Conservation (phyloP, 2,888 invertebrate species). For the Lasioglossum morio region DNA sequence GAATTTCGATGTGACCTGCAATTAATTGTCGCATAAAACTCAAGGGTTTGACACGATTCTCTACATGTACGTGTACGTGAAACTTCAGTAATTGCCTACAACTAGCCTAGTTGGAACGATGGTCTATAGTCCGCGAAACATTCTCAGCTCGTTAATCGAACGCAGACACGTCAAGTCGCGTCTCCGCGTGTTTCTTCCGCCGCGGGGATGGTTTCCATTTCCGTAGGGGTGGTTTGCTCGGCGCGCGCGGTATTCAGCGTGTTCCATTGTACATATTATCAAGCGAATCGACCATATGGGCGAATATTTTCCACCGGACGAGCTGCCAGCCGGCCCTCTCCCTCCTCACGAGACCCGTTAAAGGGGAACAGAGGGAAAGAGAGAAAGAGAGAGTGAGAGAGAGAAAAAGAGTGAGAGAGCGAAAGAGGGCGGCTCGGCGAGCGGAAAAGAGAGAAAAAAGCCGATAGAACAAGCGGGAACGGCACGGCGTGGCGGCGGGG, state of each 20-base stretch:
- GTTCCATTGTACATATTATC: slow-evolving; percentile 5
- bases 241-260: not conserved
- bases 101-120: slow-evolving; percentile 38
- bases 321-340: slow-evolving; percentile 4
- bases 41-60: not conserved
- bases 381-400: not conserved
- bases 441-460: slow-evolving; percentile 5
- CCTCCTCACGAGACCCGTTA: slow-evolving; percentile 16
- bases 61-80: not conserved
- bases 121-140: slow-evolving; percentile 48
- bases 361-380: slow-evolving; percentile 21
- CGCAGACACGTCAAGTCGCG: slow-evolving; percentile 1
- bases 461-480: not conserved
- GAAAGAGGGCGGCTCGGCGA: not conserved
- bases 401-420: not conserved
- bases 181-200: not conserved
- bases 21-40: not conserved
- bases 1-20: not conserved
- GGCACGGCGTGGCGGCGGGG: not conserved
- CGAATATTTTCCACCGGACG: slow-evolving; percentile 18
- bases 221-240: not conserved
- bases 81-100: not conserved
- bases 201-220: not conserved
- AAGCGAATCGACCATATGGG: slow-evolving; percentile 10
- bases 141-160: slow-evolving; percentile 34